Base-by-base conservation (phyloP, 2,888 invertebrate genomes). In the Netelia virgata region DNA sequence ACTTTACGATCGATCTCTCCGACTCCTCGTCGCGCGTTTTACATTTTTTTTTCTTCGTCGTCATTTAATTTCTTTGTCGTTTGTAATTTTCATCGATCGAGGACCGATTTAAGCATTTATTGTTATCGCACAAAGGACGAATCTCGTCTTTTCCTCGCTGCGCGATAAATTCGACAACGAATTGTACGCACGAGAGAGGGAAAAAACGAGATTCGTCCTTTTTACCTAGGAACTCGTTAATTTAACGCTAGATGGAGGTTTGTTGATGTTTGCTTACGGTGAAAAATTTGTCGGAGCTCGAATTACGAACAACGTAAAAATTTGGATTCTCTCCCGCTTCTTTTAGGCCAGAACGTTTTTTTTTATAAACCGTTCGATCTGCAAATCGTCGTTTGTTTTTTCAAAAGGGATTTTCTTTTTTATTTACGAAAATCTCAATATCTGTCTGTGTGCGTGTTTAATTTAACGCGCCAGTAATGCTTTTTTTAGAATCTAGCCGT, bases 201-300 rank as follows among this genome's bases (percentile, higher is more conserved):
- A 79, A 64, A 57, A 78, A 77, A 53, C 84, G 80, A 83, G 82
- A 85, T 78, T 83, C 82, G 78, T 23, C 69, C 68, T 61, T 64
- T 50, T 43, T 77, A 43, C 9, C 53, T 82, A 84, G 57, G 66
- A 79, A 75, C 79, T 82, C 66, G n/a, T 68, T 69, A 75, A 68
- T 55, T 72, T 68, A 64, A 61, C 61, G 47, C 63, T 59, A 61
- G n/a, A 69, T 16, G 16, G n/a, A 28, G 57, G 53, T 68, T 76
- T 23, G 57, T 59, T 16, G 47, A 68, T 41, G 14, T 70, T 16
- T 50, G 18, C 53, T 75, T 50, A 53, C 11, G 61, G 23, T 47
- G 81, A 74, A 43, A 47, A 57, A 57, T 10, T 36, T 14, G 9
- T 8, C 59, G 43, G 50, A 68, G 23, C 47, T 68, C 66, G 36